Conservation (phyloP, 1,140 invertebrate genomes). For the Zaprionus lachaisei region DNA sequence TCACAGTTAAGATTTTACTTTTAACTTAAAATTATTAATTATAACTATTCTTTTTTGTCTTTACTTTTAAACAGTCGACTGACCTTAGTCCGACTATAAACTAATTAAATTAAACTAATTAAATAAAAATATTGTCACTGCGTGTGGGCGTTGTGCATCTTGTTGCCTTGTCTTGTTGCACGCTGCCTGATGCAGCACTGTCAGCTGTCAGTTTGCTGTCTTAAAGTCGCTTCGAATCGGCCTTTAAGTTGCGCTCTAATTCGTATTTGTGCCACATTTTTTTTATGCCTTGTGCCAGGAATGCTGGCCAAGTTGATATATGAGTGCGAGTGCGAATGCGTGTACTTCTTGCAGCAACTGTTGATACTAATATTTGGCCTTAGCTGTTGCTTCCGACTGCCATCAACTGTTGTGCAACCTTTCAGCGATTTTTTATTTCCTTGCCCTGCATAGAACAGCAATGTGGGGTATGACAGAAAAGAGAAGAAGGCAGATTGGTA, state of each 20-base stretch:
- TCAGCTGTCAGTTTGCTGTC: constrained; percentile 37
- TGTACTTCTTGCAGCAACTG: background rate
- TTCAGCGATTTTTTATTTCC: background rate
- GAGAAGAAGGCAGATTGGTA: background rate
- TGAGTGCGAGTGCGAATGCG: constrained; percentile 2
- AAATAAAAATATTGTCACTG: too few species aligned
- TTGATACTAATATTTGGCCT: constrained; percentile 34
- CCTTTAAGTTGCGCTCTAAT: constrained; percentile 1
- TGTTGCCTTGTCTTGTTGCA: constrained; percentile 6
- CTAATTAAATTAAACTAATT: too few species aligned
- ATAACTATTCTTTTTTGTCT: too few species aligned
- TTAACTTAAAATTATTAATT: too few species aligned
- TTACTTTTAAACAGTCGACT: too few species aligned
- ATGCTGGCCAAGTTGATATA: background rate
- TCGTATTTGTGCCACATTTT: constrained; percentile 2
- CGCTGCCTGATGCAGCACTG: constrained; percentile 50
- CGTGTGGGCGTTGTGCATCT: background rate
- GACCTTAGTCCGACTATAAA: too few species aligned
- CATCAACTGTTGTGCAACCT: background rate
- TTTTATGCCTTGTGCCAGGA: too few species aligned
- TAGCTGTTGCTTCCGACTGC: constrained; percentile 27
- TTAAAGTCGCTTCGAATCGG: constrained; percentile 1
- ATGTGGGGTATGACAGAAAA: background rate
- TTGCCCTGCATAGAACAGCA: background rate
- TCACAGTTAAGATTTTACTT: too few species aligned